Conservation (phyloP, 2,113 vertebrate species). For the Ailuropoda melanoleuca region DNA sequence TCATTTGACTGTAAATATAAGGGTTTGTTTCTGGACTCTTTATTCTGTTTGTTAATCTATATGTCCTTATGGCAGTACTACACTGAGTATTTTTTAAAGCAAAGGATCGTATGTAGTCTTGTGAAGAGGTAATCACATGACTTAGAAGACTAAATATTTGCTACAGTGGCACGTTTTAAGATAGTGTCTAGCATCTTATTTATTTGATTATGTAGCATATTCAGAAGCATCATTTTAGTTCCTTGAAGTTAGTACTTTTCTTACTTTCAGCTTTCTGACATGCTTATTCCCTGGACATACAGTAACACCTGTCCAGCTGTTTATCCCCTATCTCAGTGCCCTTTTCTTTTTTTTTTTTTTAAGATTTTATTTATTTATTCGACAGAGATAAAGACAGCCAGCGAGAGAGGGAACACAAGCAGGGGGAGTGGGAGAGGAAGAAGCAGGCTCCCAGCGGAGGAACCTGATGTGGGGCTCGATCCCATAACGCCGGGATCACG, state of each 20-base stretch:
- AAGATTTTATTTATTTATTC: too few species aligned
- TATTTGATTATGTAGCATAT: background rate
- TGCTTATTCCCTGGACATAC: background rate
- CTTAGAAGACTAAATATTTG: background rate
- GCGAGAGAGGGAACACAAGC: too few species aligned
- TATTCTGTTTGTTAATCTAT: background rate
- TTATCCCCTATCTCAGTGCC: background rate
- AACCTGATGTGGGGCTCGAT: too few species aligned
- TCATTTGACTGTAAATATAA: background rate
- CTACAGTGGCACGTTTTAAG: background rate
- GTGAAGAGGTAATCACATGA: background rate
- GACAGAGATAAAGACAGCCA: too few species aligned
- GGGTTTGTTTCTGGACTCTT: background rate
- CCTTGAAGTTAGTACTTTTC: background rate
- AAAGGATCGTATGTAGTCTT: background rate
- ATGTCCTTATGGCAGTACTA: background rate
- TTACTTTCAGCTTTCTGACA: constrained; percentile 5
- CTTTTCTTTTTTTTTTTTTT: too few species aligned
- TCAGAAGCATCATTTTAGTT: background rate
- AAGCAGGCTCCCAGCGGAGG: too few species aligned
- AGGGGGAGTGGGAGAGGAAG: too few species aligned
- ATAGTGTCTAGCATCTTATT: background rate
- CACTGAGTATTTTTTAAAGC: constrained; percentile 1
- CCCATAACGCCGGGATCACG: too few species aligned
- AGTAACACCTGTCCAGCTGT: background rate